Percentiles rank a stretch among this genome's conserved stretches.
Conservation (phyloP, 2,888 invertebrate genomes). For the Cancer borealis region DNA sequence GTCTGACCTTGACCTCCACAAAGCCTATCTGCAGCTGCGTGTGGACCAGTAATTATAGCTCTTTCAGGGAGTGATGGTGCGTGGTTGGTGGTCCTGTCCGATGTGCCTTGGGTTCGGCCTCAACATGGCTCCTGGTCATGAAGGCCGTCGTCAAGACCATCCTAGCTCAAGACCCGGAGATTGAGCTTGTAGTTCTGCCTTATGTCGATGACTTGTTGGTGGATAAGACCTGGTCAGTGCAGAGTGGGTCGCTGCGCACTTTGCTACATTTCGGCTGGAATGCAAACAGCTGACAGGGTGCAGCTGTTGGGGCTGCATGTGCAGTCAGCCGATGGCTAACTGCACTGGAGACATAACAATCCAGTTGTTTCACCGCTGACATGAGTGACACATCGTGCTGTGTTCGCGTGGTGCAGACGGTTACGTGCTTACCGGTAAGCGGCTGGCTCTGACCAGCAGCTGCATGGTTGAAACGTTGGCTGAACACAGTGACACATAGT, state of each 20-base stretch:
- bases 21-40: slow-evolving; percentile 56
- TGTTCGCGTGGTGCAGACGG: slow-evolving; percentile 49
- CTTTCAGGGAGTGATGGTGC: slow-evolving; percentile 49
- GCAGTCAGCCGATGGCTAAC: not conserved
- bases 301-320: slow-evolving; percentile 27
- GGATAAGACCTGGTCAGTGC: slow-evolving; percentile 36
- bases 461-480: slow-evolving; percentile 48
- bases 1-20: slow-evolving; percentile 38
- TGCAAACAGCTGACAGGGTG: slow-evolving; percentile 51
- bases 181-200: not conserved
- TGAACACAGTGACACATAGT: not conserved
- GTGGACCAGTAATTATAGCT: slow-evolving; percentile 49
- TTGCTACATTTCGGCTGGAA: not conserved
- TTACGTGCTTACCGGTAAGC: not conserved
- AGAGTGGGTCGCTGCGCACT: not conserved
- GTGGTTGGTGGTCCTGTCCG: slow-evolving; percentile 41
- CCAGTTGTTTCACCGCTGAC: not conserved
- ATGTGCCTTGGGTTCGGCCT: slow-evolving; percentile 41
- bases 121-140: slow-evolving; percentile 55
- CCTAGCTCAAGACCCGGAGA: not conserved
- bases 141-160: slow-evolving; percentile 46
- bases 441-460: slow-evolving; percentile 55
- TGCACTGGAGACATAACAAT: not conserved
- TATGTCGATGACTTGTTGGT: slow-evolving; percentile 56
- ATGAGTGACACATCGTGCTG: slow-evolving; percentile 38